phyloP scores from a whole-genome alignment of 2,113 vertebrate genomes.

The Plectropomus leopardus region DNA sequence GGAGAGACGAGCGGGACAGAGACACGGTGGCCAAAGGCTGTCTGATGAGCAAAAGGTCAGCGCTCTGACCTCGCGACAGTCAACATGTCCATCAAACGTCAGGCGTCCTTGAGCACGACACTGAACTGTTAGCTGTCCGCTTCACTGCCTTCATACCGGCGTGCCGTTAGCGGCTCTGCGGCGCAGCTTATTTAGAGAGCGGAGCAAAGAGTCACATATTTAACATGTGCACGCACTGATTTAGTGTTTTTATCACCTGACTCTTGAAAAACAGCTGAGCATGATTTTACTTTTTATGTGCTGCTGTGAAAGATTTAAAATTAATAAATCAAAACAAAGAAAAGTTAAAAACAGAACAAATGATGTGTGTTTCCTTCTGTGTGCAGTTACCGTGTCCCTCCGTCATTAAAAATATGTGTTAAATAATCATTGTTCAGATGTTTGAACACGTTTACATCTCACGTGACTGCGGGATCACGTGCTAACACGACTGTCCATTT shows the following conservation, averaged over 20 bases:
- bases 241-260: background rate
- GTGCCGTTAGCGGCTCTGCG: background rate
- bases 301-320: background rate
- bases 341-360: background rate
- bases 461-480: too few relatives aligned
- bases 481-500: too few relatives aligned
- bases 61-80: constrained; percentile 18
- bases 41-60: constrained; percentile 30
- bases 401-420: too few relatives aligned
- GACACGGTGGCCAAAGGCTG: background rate
- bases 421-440: too few relatives aligned
- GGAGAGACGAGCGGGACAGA: background rate
- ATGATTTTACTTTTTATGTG: background rate
- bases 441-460: too few relatives aligned
- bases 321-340: too few relatives aligned
- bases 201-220: background rate
- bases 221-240: background rate
- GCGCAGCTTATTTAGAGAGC: background rate
- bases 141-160: background rate
- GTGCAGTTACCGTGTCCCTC: too few relatives aligned
- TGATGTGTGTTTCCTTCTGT: too few relatives aligned
- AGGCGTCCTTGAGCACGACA: background rate
- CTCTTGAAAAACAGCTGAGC: too few relatives aligned
- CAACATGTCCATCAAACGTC: constrained; percentile 50
- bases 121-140: background rate